A percentile compares a stretch with the other conserved stretches of the same genome.
Conservation (phyloP, 2,888 invertebrate species). For the Cheilosia pagana region DNA sequence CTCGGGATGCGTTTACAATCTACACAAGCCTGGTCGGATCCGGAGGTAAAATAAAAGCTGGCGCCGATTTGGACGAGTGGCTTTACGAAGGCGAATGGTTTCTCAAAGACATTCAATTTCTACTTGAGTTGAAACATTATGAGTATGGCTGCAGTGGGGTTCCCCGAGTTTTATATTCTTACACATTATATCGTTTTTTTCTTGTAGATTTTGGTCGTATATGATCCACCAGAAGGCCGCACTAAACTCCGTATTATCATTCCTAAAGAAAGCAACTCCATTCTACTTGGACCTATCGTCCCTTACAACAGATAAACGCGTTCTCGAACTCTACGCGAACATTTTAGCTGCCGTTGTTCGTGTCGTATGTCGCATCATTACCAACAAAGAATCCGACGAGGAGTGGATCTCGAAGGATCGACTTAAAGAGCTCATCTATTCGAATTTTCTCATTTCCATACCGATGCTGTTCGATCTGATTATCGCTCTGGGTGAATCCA, state of each 20-base stretch:
- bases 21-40: constrained; percentile 79
- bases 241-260: constrained; percentile 87
- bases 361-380: constrained; percentile 90
- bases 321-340: constrained; percentile 85
- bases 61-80: constrained; percentile 88
- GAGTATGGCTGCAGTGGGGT: constrained; percentile 80
- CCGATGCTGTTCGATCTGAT: constrained; percentile 92
- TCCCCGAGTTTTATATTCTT: neutral
- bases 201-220: constrained; percentile 89
- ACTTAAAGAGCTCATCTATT: constrained; percentile 89
- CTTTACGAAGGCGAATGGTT: constrained; percentile 86
- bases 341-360: constrained; percentile 88
- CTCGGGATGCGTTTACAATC: constrained; percentile 76
- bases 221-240: constrained; percentile 87
- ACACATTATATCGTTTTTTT: neutral
- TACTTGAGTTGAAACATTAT: constrained; percentile 87
- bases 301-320: constrained; percentile 83
- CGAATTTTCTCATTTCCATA: constrained; percentile 92
- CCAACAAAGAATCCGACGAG: constrained; percentile 90
- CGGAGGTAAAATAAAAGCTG: constrained; percentile 84
- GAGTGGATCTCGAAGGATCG: constrained; percentile 87
- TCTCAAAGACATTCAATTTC: constrained; percentile 87
- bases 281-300: constrained; percentile 86
- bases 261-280: constrained; percentile 89
- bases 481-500: constrained; percentile 89